Percentiles rank a stretch among this genome's conserved stretches.
These are phyloP conservation scores for Caenorhabditis sp. DNA, from an alignment of 2,888 invertebrate genomes.

Conservation along the genomic window DNA sequence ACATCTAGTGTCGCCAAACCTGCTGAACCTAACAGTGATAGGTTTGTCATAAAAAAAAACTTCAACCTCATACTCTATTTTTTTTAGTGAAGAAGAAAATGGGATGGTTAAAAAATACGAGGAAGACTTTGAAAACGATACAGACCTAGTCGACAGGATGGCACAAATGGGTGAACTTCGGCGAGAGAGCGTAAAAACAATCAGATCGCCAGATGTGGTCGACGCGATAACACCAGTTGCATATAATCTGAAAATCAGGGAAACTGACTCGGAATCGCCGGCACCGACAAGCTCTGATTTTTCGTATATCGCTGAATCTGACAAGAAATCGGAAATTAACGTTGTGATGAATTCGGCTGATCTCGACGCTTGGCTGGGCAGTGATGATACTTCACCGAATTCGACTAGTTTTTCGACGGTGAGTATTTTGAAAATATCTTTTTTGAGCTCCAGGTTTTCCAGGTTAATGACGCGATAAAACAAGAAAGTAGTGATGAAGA, in stretches of 20 bases:
- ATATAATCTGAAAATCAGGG: conserved; percentile 23
- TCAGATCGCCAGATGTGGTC: conserved; percentile 3
- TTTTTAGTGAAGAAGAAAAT: conserved; percentile 47
- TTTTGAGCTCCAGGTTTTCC: neutral
- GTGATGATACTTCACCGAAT: conserved; percentile 22
- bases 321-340: neutral
- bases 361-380: conserved; percentile 37
- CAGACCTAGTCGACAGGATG: conserved; percentile 50
- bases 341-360: conserved; percentile 27
- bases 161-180: conserved; percentile 34
- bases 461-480: conserved; percentile 3
- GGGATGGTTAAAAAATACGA: conserved; percentile 62
- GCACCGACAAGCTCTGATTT: neutral
- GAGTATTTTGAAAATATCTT: neutral
- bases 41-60: neutral
- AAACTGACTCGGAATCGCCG: conserved; percentile 33
- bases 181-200: conserved; percentile 13
- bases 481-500: conserved; percentile 34
- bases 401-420: conserved; percentile 8
- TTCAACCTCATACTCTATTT: neutral
- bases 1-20: conserved; percentile 5
- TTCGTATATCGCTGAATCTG: neutral
- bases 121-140: conserved; percentile 61
- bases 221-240: conserved; percentile 36
- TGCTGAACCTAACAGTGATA: conserved; percentile 23